These are phyloP conservation scores for Eulemur mongoz DNA, from an alignment of 2,797 vertebrate species.

Conservation along the genomic window DNA sequence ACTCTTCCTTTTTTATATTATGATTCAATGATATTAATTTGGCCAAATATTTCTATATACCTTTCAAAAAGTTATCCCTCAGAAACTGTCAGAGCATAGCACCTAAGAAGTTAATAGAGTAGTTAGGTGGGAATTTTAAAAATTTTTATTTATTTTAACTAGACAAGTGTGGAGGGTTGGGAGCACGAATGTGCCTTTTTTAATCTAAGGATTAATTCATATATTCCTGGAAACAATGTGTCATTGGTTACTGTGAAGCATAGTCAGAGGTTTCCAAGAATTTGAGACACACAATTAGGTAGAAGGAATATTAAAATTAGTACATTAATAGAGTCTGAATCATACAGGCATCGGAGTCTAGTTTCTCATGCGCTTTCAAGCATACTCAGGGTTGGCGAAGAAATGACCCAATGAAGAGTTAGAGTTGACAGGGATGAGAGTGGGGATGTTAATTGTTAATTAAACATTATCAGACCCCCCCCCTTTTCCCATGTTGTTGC, in stretches of 20 bases:
- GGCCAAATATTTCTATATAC: background rate
- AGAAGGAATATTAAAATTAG: background rate
- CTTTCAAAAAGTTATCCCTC: slow-evolving; percentile 15
- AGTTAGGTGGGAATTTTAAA: background rate
- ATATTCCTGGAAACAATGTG: background rate
- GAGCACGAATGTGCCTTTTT: background rate
- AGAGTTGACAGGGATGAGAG: background rate
- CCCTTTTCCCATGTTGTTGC: background rate
- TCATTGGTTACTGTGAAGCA: background rate
- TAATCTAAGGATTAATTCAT: background rate
- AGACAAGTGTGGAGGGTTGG: background rate
- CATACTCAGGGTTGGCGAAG: background rate
- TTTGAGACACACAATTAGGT: slow-evolving; percentile 2
- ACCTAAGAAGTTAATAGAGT: background rate
- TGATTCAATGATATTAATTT: background rate
- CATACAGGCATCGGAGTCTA: background rate
- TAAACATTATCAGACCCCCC: background rate
- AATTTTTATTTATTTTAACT: slow-evolving; percentile 17
- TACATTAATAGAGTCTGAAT: background rate
- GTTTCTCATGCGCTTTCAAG: background rate
- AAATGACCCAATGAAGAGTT: background rate
- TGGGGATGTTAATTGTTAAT: background rate
- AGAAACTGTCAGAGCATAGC: background rate
- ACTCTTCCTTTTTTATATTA: background rate
- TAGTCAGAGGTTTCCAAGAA: slow-evolving; percentile 20